These are phyloP conservation scores for Platycheirus rosarum DNA, from an alignment of 2,888 invertebrate species.

Conservation along the genomic window DNA sequence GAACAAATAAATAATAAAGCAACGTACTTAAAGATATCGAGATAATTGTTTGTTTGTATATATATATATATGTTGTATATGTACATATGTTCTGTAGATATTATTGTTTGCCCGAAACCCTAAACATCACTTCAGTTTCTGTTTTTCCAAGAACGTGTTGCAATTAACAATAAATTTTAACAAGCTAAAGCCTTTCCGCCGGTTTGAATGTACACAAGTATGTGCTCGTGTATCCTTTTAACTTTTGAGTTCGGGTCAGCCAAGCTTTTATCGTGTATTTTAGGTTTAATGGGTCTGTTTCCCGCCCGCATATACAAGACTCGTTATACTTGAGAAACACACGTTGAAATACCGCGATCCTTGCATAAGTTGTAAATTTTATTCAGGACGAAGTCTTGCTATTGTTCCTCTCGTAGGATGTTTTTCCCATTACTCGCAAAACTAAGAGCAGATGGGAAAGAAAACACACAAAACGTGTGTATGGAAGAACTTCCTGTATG, in stretches of 20 bases:
- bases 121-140: constrained; percentile 10
- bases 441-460: not conserved
- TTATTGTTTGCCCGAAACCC: not conserved
- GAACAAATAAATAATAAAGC: no score
- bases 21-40: no score
- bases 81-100: no score
- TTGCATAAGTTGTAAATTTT: constrained; percentile 24
- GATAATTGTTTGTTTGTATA: no score
- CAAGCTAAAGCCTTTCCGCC: not conserved
- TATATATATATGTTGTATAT: no score
- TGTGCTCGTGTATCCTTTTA: constrained; percentile 26
- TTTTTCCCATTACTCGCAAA: constrained; percentile 7
- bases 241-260: constrained; percentile 35
- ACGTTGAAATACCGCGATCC: constrained; percentile 11
- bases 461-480: constrained; percentile 15
- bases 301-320: not conserved
- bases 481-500: constrained; percentile 24
- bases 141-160: constrained; percentile 13
- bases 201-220: no score
- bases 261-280: constrained; percentile 21
- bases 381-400: constrained; percentile 10
- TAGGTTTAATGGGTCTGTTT: constrained; percentile 33
- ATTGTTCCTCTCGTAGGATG: constrained; percentile 27
- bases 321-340: constrained; percentile 8
- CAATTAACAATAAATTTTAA: constrained; percentile 38